Conservation (phyloP, 64 coral and sea anemone genomes). For the Dendronephthya gigantea region DNA sequence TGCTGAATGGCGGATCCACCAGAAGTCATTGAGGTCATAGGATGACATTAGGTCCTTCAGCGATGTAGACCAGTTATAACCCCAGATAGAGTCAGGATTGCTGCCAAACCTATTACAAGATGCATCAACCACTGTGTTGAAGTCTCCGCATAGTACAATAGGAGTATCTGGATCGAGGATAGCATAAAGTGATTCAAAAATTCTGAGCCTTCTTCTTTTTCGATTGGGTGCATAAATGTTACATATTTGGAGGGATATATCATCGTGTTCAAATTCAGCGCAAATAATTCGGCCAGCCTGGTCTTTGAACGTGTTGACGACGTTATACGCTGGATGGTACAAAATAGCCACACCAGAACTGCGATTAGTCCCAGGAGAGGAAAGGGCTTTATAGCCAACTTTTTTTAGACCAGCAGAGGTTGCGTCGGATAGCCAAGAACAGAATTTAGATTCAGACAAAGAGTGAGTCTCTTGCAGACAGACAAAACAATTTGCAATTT, state of each 20-base stretch:
- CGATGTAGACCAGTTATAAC: conserved; percentile 21
- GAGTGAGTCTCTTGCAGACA: conserved; percentile 47
- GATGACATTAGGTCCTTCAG: background rate
- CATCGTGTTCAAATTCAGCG: background rate
- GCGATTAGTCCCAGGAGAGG: conserved; percentile 29
- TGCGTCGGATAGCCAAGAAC: background rate
- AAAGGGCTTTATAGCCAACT: background rate
- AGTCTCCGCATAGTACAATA: conserved; percentile 11
- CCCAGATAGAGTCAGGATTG: conserved; percentile 15
- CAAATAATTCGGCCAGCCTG: background rate
- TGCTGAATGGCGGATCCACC: background rate
- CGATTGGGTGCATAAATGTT: conserved; percentile 11
- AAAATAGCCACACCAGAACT: conserved; percentile 36
- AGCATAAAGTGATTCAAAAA: conserved; percentile 22
- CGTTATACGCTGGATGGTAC: background rate
- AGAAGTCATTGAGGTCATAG: background rate
- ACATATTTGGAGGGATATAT: background rate
- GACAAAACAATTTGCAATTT: background rate
- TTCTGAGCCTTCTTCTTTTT: background rate
- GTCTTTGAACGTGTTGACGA: background rate
- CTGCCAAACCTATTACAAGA: conserved; percentile 8
- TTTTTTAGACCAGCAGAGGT: background rate
- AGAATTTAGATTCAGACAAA: background rate
- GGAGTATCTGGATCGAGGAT: background rate
- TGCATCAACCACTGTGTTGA: too few relatives aligned